Evolutionary conservation across 2,113 vertebrate species (phyloP).

Genomic region (Rhinoderma darwinii): DNA sequence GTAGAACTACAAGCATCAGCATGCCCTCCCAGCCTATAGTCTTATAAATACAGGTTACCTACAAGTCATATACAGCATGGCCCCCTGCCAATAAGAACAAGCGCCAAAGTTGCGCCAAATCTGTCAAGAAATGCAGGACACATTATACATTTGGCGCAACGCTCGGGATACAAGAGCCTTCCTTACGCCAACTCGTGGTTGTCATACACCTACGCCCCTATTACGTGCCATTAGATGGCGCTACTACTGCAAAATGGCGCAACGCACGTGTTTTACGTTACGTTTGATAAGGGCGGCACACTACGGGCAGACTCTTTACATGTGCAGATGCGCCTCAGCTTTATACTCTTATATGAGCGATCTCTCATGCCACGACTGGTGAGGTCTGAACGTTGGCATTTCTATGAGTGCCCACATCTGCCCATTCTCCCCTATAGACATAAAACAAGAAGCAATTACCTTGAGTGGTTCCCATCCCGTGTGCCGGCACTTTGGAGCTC

Average conservation of each 20-base stretch:
- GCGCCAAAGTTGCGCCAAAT: background rate
- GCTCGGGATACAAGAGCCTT: too few relatives aligned
- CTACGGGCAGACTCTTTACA: background rate
- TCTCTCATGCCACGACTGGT: background rate
- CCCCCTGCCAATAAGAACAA: background rate
- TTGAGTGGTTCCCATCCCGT: background rate
- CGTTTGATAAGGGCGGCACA: too few relatives aligned
- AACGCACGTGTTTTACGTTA: too few relatives aligned
- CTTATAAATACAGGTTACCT: background rate
- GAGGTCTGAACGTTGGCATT: background rate
- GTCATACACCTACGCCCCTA: too few relatives aligned
- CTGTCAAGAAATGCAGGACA: background rate
- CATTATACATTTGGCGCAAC: background rate
- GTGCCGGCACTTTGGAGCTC: background rate
- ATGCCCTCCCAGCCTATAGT: background rate
- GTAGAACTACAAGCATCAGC: background rate
- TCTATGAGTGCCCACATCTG: background rate
- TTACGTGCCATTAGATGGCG: background rate
- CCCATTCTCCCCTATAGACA: background rate
- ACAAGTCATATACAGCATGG: background rate
- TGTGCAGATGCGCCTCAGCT: background rate
- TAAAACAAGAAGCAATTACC: constrained; percentile 10
- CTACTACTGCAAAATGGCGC: background rate
- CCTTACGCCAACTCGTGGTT: too few relatives aligned
- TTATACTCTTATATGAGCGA: background rate